Conservation (phyloP, 2,888 invertebrate genomes). For the Plagodis pulveraria region DNA sequence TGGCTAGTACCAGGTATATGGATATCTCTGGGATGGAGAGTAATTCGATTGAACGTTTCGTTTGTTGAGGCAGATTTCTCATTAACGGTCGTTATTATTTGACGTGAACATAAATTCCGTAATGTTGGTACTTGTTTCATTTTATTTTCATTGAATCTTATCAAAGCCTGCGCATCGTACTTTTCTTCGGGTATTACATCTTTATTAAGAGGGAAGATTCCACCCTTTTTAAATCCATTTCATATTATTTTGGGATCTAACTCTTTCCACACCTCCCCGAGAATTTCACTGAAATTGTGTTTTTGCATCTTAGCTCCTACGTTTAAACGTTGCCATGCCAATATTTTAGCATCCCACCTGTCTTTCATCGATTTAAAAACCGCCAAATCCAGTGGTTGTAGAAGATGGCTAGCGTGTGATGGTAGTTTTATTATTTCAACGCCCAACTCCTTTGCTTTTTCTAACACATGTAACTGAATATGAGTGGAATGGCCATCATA, state of each 20-base stretch:
- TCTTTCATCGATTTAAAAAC: constrained; percentile 14
- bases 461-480: neutral
- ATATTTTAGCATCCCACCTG: constrained; percentile 20
- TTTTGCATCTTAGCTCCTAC: constrained; percentile 21
- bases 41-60: no score
- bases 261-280: constrained; percentile 16
- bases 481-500: constrained; percentile 8
- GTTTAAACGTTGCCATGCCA: constrained; percentile 31
- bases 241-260: constrained; percentile 11
- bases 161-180: constrained; percentile 3
- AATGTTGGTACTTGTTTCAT: no score
- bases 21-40: no score
- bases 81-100: no score
- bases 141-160: no score
- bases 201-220: neutral
- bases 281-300: constrained; percentile 9
- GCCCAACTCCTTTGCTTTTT: neutral
- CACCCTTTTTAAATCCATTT: constrained; percentile 15
- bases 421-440: neutral
- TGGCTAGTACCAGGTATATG: no score
- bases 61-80: no score
- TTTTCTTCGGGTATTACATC: constrained; percentile 5
- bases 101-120: no score
- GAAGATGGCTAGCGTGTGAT: neutral
- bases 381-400: neutral